Evolutionary conservation across 1,140 invertebrate species (phyloP), one percentile per base, ranked within the genome.

Genomic region (Nilaparvata lugens): DNA sequence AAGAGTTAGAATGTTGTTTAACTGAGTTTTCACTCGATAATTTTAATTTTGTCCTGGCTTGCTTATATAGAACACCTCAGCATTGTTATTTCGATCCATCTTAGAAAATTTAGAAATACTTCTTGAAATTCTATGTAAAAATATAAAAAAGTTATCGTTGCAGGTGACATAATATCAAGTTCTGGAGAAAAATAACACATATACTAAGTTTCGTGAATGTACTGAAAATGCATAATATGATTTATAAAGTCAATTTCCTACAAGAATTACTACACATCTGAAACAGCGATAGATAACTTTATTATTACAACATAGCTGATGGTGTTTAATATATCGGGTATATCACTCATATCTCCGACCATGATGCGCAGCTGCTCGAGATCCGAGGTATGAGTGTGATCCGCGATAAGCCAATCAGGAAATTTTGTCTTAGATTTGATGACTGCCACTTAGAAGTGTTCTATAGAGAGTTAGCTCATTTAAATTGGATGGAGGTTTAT

Each of bases 1-100:
- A 56, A 35, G 54, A 56, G 40, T 56, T 56, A 28, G 28, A 56
- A 24, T 56, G 54, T 38, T 56, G 54, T 35, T 38, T 56, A 16
- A n/a, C 54, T 21, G 54, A 56, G 40, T 18, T 56, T 56, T 31
- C 54, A 16, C 11, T 56, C 9, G 11, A n/a, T 56, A n/a, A 25
- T 35, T 56, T 56, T 35, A 31, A n/a, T 31, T 56, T 25, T 56
- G 14, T 56, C 6, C 40, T 56, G 40, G 54, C 3, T 19, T 56
- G 28, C 40, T 38, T 56, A 16, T 56, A 56, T 35, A 56, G 54
- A 56, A 19, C 52, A 31, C 21, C 54, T 23, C 14, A 19, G 23
- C 54, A 56, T 18, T 19, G 23, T 35, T 35, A 38, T 31, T 18
- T 35, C 3, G 54, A 56, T 23, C 21, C n/a, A 23, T 53, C 28